Base-by-base conservation (phyloP, 1,140 invertebrate species). In the Triops longicaudatus region DNA sequence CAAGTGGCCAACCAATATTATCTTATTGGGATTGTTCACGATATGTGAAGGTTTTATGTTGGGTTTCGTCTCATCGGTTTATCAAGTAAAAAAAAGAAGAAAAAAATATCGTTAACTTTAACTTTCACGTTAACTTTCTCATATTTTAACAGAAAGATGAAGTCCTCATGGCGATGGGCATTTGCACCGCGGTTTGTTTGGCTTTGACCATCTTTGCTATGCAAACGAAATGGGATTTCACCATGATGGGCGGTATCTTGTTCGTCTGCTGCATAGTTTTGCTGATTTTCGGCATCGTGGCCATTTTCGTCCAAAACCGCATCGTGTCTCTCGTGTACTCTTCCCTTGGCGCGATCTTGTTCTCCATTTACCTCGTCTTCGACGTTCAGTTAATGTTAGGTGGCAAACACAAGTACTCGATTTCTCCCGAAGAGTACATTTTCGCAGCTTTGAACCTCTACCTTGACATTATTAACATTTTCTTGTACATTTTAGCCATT, bases 391-490 rank as follows among this genome's bases (percentile, higher is more conserved):
- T 89, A 80, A 88, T 89, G 84, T 79, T 89, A 27, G 88, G 88
- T 73, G 88, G 88, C 7, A 86, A 86, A 72, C 87, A 89, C 81
- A 85, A 85, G 78, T 86, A 86, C 79, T 81, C 85, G 44, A 80
- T 80, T 43, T 91, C 90, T n/a, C 87, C 91, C 0, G 91, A 93
- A 82, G 91, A 92, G 81, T 93, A 93, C 81, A 91, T 93, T 78
- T 80, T 90, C 42, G 91, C 90, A 1, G 92, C 93, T 12, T 92
- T 95, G 79, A 92, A 92, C 82, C 87, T 96, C 5, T 96, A 96
- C 82, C 84, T 95, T 84, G 93, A 95, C 83, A 94, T 95, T 75
- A 87, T 95, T 71, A 95, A 95, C 83, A 86, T 95, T 63, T 96
- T 96, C 84, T 81, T 95, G 1, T 88, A 94, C 83, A 91, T 95